Percentiles rank a stretch among this genome's conserved stretches.
phyloP scores from a whole-genome alignment of 2,797 vertebrate genomes.

The Onychomys torridus region DNA sequence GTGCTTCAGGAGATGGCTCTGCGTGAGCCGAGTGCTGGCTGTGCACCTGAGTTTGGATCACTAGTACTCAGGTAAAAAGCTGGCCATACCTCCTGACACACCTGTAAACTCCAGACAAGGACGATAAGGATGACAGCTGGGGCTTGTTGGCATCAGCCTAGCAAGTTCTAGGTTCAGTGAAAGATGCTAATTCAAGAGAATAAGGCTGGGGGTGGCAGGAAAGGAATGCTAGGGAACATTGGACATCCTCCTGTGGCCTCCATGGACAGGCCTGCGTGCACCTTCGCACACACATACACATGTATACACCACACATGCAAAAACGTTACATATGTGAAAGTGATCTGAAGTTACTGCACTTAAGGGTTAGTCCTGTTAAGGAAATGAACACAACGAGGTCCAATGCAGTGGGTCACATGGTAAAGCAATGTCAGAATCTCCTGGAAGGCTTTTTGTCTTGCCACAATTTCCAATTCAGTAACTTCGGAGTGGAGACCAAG shows the following conservation, averaged over 20 bases:
- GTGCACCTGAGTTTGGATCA: too few species aligned
- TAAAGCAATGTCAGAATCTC: neutral
- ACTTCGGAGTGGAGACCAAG: neutral
- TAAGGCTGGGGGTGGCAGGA: neutral
- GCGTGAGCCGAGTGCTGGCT: neutral
- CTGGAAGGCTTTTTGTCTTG: neutral
- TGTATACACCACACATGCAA: neutral
- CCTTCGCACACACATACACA: neutral
- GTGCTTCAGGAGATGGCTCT: neutral
- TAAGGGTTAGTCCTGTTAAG: slow-evolving; percentile 13
- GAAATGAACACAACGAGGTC: neutral
- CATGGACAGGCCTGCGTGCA: neutral
- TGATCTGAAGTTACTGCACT: neutral
- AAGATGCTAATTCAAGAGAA: neutral
- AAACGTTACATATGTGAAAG: slow-evolving; percentile 13
- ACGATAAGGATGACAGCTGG: neutral
- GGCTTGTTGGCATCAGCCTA: neutral
- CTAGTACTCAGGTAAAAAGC: neutral
- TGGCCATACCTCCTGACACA: neutral
- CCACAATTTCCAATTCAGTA: neutral
- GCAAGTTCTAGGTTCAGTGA: neutral
- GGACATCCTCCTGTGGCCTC: neutral
- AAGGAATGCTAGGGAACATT: neutral
- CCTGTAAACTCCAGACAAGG: neutral
- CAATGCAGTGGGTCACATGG: neutral